Percentiles rank a stretch among this genome's conserved stretches.
Conservation (phyloP, 2,888 invertebrate genomes). For the Calameuta idolon region DNA sequence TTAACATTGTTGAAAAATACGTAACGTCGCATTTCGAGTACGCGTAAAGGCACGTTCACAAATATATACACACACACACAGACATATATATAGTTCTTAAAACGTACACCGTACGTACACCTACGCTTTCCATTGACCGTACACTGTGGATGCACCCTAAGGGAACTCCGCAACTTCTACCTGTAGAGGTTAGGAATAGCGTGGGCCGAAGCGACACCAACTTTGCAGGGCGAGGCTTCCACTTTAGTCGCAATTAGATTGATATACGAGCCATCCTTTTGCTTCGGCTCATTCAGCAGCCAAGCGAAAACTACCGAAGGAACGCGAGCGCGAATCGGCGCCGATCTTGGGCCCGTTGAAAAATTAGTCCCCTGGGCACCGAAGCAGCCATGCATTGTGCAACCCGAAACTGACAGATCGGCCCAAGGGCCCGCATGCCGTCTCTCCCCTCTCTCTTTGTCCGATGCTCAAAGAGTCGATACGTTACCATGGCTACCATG, state of each 20-base stretch:
- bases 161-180: background rate
- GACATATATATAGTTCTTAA: too few relatives aligned
- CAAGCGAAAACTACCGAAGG: slow-evolving; percentile 4
- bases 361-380: background rate
- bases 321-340: slow-evolving; percentile 8
- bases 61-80: too few relatives aligned
- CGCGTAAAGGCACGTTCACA: too few relatives aligned
- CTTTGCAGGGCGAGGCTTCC: slow-evolving; percentile 7
- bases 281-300: background rate
- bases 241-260: slow-evolving; percentile 9
- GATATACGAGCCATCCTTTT: slow-evolving; percentile 3
- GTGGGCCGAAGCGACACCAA: slow-evolving; percentile 7
- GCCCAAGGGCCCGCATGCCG: background rate
- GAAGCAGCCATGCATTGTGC: slow-evolving; percentile 1
- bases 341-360: slow-evolving; percentile 4
- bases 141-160: slow-evolving; percentile 2
- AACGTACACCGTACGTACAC: too few relatives aligned
- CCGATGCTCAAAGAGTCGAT: background rate
- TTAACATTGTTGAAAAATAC: too few relatives aligned
- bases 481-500: too few relatives aligned
- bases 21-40: too few relatives aligned
- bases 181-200: background rate
- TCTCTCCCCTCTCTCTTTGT: background rate
- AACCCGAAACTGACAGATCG: slow-evolving; percentile 1
- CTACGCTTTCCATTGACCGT: too few relatives aligned